Conservation (phyloP, 2,797 vertebrate species). For the Enteromius argenteus region DNA sequence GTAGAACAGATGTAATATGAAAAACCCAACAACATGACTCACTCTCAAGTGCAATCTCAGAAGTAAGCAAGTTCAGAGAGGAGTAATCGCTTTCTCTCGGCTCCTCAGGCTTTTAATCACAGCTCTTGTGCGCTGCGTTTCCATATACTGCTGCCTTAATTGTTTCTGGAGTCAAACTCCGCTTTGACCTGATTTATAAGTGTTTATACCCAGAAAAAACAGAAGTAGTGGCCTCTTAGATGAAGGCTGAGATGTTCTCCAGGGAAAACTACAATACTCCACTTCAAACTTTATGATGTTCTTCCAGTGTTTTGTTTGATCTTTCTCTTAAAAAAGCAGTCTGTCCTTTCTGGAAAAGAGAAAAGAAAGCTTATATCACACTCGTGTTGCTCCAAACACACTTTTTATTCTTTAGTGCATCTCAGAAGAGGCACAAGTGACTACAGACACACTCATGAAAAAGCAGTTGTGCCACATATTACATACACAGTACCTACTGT, state of each 20-base stretch:
- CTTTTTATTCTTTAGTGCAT: background rate
- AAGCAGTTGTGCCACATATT: background rate
- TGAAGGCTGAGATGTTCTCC: constrained; percentile 5
- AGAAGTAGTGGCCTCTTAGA: constrained; percentile 6
- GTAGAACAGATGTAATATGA: background rate
- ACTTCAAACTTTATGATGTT: background rate
- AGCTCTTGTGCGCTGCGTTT: constrained; percentile 47
- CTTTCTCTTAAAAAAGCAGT: background rate
- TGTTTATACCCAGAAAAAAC: constrained; percentile 31
- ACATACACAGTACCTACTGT: too few species aligned
- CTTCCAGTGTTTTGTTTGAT: constrained; percentile 4
- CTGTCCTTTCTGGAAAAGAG: background rate
- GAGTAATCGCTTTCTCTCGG: constrained; percentile 49
- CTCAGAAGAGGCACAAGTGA: background rate
- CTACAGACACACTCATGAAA: background rate
- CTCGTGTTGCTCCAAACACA: background rate
- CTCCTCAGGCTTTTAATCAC: constrained; percentile 54
- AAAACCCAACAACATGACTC: constrained; percentile 4
- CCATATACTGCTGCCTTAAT: constrained; percentile 39
- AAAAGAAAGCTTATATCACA: background rate
- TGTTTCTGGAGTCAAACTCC: constrained; percentile 47
- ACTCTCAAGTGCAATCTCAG: background rate
- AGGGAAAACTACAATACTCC: background rate
- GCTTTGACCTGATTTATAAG: constrained; percentile 41
- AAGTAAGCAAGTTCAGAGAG: constrained; percentile 21